These are phyloP conservation scores for Mesochorus sp. DNA, from an alignment of 2,888 invertebrate species.

Conservation along the genomic window DNA sequence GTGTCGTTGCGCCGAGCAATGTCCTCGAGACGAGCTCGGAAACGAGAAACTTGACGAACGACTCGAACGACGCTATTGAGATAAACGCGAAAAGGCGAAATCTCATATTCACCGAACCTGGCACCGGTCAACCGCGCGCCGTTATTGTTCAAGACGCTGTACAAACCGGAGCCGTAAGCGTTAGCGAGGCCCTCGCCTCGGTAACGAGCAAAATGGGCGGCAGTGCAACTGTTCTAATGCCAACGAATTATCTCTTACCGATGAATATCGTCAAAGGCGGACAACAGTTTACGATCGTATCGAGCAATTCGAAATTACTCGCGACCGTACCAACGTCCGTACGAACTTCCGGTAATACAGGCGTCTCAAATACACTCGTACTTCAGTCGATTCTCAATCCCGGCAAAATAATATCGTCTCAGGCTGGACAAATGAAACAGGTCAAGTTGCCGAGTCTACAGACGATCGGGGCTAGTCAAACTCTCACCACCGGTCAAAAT, in stretches of 20 bases:
- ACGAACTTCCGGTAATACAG: constrained; percentile 72
- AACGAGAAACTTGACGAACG: constrained; percentile 75
- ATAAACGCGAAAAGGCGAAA: constrained; percentile 75
- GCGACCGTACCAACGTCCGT: constrained; percentile 78
- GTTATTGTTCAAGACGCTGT: constrained; percentile 80
- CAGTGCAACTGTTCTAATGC: constrained; percentile 87
- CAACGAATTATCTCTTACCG: constrained; percentile 87
- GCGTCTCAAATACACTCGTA: constrained; percentile 86
- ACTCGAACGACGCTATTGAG: constrained; percentile 77
- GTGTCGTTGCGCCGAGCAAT: too few relatives aligned
- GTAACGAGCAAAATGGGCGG: constrained; percentile 85
- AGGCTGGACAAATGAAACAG: constrained; percentile 75
- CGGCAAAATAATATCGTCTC: constrained; percentile 81
- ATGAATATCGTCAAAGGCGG: constrained; percentile 89
- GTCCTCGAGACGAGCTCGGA: constrained; percentile 72
- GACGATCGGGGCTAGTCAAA: constrained; percentile 70
- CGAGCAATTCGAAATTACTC: constrained; percentile 86
- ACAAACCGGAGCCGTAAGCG: constrained; percentile 78
- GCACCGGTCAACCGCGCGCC: constrained; percentile 74
- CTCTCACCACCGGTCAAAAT: constrained; percentile 65
- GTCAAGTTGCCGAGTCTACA: constrained; percentile 78
- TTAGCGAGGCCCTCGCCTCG: constrained; percentile 86
- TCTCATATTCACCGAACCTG: constrained; percentile 78
- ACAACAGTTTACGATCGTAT: constrained; percentile 89
- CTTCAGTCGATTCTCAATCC: constrained; percentile 87